These are phyloP conservation scores for Drosophila macrothrix DNA, from an alignment of 2,888 invertebrate genomes.

Conservation along the genomic window DNA sequence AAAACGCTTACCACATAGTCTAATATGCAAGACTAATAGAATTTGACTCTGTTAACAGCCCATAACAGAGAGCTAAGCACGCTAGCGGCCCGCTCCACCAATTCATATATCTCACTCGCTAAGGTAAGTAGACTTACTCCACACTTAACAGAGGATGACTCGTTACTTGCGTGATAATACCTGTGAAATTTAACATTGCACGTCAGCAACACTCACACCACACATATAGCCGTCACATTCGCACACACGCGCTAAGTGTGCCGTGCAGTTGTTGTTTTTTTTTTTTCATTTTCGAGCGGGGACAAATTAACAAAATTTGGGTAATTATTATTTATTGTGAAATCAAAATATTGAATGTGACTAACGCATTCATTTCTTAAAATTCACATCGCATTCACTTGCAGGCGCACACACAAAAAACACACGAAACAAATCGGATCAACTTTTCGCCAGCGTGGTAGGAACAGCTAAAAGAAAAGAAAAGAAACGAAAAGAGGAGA, in stretches of 20 bases:
- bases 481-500: constrained; percentile 61
- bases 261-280: constrained; percentile 46
- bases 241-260: constrained; percentile 52
- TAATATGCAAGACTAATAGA: neutral
- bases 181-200: constrained; percentile 44
- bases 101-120: constrained; percentile 5
- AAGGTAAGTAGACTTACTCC: constrained; percentile 27
- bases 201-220: constrained; percentile 54
- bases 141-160: constrained; percentile 26
- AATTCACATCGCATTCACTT: constrained; percentile 23
- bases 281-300: constrained; percentile 30
- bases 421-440: constrained; percentile 38
- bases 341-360: constrained; percentile 30
- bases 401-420: constrained; percentile 25
- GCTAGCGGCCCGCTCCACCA: constrained; percentile 1
- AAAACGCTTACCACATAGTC: neutral
- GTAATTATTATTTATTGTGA: constrained; percentile 60
- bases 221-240: constrained; percentile 47
- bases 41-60: neutral
- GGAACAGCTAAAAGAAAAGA: constrained; percentile 47
- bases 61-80: neutral
- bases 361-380: constrained; percentile 1
- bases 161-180: constrained; percentile 20
- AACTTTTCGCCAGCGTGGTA: constrained; percentile 60
- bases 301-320: constrained; percentile 48